Evolutionary conservation across 2,113 vertebrate genomes (phyloP).

Genomic region (Hyperoodon ampullatus): DNA sequence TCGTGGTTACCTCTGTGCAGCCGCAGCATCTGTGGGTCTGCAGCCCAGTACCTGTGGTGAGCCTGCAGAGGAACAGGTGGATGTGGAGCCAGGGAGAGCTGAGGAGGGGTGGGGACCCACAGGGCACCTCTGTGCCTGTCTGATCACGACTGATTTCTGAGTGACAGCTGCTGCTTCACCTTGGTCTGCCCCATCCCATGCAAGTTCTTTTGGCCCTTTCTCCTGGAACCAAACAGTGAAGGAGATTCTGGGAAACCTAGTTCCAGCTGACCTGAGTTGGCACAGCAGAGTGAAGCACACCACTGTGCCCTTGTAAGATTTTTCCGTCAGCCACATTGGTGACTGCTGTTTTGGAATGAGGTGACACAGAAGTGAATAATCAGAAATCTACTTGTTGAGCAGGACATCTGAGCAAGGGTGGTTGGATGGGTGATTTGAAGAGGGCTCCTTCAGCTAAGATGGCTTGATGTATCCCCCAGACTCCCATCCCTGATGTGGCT

Average conservation of each 20-base stretch:
- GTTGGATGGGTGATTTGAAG: neutral
- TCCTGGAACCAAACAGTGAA: neutral
- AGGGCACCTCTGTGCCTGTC: neutral
- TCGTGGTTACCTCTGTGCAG: accelerated
- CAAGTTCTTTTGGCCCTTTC: neutral
- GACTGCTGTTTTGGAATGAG: neutral
- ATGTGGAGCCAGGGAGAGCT: neutral
- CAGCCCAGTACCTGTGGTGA: neutral
- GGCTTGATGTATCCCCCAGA: neutral
- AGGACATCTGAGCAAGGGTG: neutral
- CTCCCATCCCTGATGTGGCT: neutral
- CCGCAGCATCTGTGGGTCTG: neutral
- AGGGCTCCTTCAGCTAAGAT: neutral
- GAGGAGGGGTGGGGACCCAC: neutral
- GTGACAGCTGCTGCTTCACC: neutral
- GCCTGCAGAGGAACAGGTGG: neutral
- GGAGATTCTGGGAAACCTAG: constrained; percentile 8
- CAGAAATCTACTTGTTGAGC: neutral
- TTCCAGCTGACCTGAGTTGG: neutral
- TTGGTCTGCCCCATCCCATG: neutral
- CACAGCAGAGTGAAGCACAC: neutral
- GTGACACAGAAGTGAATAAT: neutral
- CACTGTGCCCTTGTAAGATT: neutral
- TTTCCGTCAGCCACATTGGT: neutral
- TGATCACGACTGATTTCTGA: neutral